phyloP scores from a whole-genome alignment of 2,113 vertebrate species.

The Echinops telfairi region DNA sequence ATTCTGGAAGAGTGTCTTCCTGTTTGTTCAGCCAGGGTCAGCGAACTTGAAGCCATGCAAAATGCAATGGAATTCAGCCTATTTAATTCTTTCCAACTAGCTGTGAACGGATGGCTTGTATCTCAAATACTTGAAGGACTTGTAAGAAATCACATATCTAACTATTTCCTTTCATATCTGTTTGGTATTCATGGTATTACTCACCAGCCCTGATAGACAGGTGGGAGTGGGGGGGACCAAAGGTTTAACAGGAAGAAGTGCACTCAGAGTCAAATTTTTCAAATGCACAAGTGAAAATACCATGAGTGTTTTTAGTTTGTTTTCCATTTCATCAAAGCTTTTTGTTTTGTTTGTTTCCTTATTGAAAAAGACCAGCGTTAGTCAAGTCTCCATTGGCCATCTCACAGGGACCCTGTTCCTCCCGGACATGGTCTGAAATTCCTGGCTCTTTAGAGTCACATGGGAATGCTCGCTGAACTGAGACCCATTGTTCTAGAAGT shows the following conservation, averaged over 20 bases:
- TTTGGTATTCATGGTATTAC: conserved; percentile 32
- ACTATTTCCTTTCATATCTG: conserved; percentile 53
- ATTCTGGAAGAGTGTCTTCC: background rate
- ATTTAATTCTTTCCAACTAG: background rate
- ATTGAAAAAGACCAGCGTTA: background rate
- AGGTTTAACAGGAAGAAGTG: conserved; percentile 28
- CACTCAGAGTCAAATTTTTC: conserved; percentile 21
- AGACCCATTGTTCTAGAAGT: conserved; percentile 38
- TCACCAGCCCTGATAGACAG: conserved; percentile 22
- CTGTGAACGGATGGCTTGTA: conserved; percentile 42
- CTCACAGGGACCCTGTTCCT: background rate
- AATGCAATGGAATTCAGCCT: background rate
- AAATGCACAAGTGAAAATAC: conserved; percentile 22
- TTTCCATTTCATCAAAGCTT: conserved; percentile 9
- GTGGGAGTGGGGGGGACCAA: background rate
- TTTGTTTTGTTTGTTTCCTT: background rate
- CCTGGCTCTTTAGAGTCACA: background rate
- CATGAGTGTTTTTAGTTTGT: background rate
- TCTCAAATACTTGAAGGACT: conserved; percentile 54
- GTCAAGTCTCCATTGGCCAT: background rate
- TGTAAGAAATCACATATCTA: conserved; percentile 47
- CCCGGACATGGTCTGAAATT: background rate
- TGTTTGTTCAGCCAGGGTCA: background rate
- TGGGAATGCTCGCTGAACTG: background rate
- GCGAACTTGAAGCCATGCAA: background rate